These are phyloP conservation scores for Apamea anceps DNA, from an alignment of 2,888 invertebrate species.

Conservation along the genomic window DNA sequence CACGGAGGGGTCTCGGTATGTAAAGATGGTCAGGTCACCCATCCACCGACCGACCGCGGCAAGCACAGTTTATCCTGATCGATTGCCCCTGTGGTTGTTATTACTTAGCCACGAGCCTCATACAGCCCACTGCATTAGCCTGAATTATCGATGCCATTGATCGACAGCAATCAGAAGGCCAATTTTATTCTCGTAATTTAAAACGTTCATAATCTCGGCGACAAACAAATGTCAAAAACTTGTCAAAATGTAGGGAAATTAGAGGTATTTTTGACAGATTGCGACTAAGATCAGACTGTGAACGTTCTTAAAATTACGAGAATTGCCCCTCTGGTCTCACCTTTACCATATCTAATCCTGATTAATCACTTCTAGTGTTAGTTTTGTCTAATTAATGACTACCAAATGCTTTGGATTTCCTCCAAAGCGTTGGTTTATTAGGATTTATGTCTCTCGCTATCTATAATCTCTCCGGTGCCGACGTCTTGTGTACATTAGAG, in stretches of 20 bases:
- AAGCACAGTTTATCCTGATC: too few species aligned
- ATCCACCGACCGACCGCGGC: too few species aligned
- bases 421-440: constrained; percentile 33
- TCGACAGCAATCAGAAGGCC: too few species aligned
- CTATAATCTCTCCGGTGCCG: constrained; percentile 13
- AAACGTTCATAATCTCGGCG: too few species aligned
- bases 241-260: too few species aligned
- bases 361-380: constrained; percentile 30
- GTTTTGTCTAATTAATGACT: constrained; percentile 17
- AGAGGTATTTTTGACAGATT: too few species aligned
- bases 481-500: not conserved
- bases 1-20: not conserved
- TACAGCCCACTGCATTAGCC: not conserved
- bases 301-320: too few species aligned
- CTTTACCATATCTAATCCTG: constrained; percentile 3
- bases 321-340: too few species aligned
- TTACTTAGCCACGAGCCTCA: not conserved
- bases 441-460: constrained; percentile 35
- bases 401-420: constrained; percentile 26
- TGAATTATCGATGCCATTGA: not conserved
- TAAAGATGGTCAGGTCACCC: too few species aligned
- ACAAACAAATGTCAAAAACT: too few species aligned
- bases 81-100: not conserved
- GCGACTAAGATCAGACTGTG: too few species aligned
- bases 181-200: too few species aligned